Evolutionary conservation across 2,797 vertebrate species (phyloP).

Genomic region (Rhinatrema bivittatum): DNA sequence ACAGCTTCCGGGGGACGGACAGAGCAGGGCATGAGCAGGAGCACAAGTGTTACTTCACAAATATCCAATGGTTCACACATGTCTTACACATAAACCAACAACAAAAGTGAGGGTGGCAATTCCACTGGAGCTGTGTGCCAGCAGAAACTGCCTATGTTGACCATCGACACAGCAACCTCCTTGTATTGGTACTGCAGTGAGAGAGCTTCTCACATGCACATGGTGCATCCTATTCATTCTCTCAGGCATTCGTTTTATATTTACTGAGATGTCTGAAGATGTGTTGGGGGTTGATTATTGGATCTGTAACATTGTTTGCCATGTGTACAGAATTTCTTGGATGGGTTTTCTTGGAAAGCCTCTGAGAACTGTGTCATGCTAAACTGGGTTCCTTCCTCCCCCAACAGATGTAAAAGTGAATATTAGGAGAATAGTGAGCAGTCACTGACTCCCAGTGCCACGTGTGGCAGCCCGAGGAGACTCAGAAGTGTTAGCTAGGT

Average conservation of each 20-base stretch:
- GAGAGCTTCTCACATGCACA: conserved; percentile 55
- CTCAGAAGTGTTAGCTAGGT: no score
- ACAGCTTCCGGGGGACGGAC: conserved; percentile 89
- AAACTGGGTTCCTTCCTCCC: no score
- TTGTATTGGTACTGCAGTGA: conserved; percentile 57
- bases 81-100: conserved; percentile 86
- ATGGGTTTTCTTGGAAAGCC: no score
- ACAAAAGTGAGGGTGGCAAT: conserved; percentile 58
- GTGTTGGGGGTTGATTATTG: no score
- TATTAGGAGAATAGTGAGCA: no score
- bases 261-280: conserved; percentile 68
- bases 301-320: no score
- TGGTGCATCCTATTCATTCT: conserved; percentile 62
- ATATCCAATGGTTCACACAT: conserved; percentile 98
- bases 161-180: conserved; percentile 58
- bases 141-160: conserved; percentile 67
- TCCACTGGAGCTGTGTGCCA: conserved; percentile 66
- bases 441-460: no score
- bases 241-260: conserved; percentile 62
- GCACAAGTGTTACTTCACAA: conserved; percentile 97
- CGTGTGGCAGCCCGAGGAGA: no score
- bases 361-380: no score
- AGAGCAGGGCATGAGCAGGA: conserved; percentile 96
- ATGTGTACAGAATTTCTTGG: no score
- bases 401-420: no score